Evolutionary conservation across 2,888 invertebrate species (phyloP).

Genomic region (Stenolophus ochropezus): DNA sequence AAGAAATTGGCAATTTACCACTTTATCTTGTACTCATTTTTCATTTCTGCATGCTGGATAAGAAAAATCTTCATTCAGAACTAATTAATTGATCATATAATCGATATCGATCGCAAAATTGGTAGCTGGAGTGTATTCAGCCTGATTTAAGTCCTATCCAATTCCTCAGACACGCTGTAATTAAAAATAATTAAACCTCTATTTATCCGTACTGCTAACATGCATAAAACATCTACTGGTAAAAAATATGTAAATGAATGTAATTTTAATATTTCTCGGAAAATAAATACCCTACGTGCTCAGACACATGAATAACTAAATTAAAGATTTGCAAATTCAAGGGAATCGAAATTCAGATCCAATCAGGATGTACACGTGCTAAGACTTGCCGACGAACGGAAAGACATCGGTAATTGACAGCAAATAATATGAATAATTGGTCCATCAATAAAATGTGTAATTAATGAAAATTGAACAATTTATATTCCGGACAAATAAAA

Average conservation of each 20-base stretch:
- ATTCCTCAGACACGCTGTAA: slow-evolving; percentile 27
- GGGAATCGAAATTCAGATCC: background rate
- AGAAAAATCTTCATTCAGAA: slow-evolving; percentile 32
- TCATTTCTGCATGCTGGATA: slow-evolving; percentile 3
- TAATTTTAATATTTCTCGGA: slow-evolving; percentile 51
- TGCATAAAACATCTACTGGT: background rate
- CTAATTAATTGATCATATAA: slow-evolving; percentile 44
- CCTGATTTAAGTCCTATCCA: slow-evolving; percentile 12
- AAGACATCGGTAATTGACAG: slow-evolving; percentile 35
- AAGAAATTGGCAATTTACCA: slow-evolving; percentile 47
- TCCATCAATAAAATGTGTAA: background rate
- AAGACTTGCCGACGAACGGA: background rate
- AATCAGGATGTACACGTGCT: slow-evolving; percentile 47
- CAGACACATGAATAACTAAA: slow-evolving; percentile 39
- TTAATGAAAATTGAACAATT: background rate
- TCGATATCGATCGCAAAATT: slow-evolving; percentile 42
- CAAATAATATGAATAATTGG: background rate
- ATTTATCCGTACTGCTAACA: slow-evolving; percentile 15
- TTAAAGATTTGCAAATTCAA: slow-evolving; percentile 31
- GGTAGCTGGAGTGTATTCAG: background rate
- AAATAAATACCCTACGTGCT: slow-evolving; percentile 46
- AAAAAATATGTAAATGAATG: slow-evolving; percentile 31
- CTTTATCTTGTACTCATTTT: slow-evolving; percentile 15
- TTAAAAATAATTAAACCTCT: slow-evolving; percentile 50
- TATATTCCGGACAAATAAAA: too few relatives aligned